Evolutionary conservation across 2,113 vertebrate species (phyloP), one percentile per base, ranked within the genome.

Genomic region (Hyperoodon ampullatus): DNA sequence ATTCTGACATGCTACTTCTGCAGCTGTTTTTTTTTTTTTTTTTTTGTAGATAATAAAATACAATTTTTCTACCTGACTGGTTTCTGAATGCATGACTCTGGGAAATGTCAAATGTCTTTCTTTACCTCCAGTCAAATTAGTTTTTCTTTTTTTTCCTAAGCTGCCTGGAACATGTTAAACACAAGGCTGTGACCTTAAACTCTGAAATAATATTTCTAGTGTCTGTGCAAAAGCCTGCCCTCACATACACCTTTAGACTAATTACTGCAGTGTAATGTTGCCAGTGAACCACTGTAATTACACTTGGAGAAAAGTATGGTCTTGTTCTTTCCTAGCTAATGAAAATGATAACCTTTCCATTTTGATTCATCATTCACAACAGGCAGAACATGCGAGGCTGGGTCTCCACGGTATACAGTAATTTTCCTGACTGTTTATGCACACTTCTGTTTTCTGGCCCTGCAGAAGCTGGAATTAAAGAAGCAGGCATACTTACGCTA

Each of bases 141-240:
- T 35, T 92, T 93, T 89, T 87, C 50, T 30, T 70, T 77, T 77
- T 47, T n/a, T 9, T 2, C 61, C 60, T 58, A 97, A 97, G 93
- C 68, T 95, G 92, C 91, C 68, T 61, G 55, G 98, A 98, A 97
- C 87, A 93, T 98, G 97, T 98, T 97, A 98, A 99, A 96, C 96
- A 94, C 47, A 97, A 97, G 88, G 93, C 95, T 98, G 28, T 74
- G 66, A 93, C 82, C 98, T 98, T 96, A 97, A 98, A 96, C 90
- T 97, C 86, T 94, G 28, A 96, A 98, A 87, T 39, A 97, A 80
- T 94, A 97, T 97, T 97, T 97, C 97, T 93, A 97, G 93, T 97
- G 94, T 96, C 94, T 93, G 77, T 96, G 86, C 81, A 93, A 93
- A 97, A 89, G 93, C 95, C 8, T 8, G 88, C 95, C 74, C 91